Evolutionary conservation across 2,797 vertebrate genomes (phyloP).

Genomic region (Leptatherina wallacei): DNA sequence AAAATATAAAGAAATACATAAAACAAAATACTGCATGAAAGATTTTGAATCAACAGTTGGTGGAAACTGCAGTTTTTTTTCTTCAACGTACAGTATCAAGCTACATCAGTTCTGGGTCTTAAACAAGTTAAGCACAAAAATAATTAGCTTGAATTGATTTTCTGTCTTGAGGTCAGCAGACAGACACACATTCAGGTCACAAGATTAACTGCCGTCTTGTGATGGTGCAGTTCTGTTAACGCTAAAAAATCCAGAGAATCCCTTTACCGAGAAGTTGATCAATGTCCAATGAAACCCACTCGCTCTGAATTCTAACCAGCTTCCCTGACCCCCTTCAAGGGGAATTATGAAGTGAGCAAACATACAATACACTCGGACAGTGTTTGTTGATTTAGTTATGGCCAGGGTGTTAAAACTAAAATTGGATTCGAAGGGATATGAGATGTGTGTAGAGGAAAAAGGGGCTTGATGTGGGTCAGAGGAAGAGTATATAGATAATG

Average conservation of each 20-base stretch:
- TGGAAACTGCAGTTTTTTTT: constrained; percentile 16
- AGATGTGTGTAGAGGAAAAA: constrained; percentile 42
- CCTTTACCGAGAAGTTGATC: constrained; percentile 33
- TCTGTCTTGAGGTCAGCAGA: constrained; percentile 44
- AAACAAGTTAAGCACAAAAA: constrained; percentile 27
- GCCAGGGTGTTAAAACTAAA: constrained; percentile 45
- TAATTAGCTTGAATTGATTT: constrained; percentile 63
- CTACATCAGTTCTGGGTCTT: constrained; percentile 17
- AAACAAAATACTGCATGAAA: background rate
- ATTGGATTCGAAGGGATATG: constrained; percentile 69
- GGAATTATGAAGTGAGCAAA: constrained; percentile 47
- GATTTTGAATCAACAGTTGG: background rate
- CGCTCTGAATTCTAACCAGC: constrained; percentile 16
- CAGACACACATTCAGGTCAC: constrained; percentile 42
- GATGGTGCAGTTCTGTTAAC: constrained; percentile 28
- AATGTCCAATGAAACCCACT: constrained; percentile 23
- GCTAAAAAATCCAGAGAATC: constrained; percentile 43
- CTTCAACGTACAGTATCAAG: too few species aligned
- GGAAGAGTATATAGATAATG: constrained; percentile 62
- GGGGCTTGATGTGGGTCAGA: constrained; percentile 52
- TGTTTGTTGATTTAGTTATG: constrained; percentile 63
- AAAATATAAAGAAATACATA: background rate
- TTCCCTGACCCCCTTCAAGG: constrained; percentile 46
- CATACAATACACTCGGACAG: constrained; percentile 14
- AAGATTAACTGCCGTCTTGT: constrained; percentile 46